Evolutionary conservation across 2,113 vertebrate genomes (phyloP).

Genomic region (Bos javanicus): DNA sequence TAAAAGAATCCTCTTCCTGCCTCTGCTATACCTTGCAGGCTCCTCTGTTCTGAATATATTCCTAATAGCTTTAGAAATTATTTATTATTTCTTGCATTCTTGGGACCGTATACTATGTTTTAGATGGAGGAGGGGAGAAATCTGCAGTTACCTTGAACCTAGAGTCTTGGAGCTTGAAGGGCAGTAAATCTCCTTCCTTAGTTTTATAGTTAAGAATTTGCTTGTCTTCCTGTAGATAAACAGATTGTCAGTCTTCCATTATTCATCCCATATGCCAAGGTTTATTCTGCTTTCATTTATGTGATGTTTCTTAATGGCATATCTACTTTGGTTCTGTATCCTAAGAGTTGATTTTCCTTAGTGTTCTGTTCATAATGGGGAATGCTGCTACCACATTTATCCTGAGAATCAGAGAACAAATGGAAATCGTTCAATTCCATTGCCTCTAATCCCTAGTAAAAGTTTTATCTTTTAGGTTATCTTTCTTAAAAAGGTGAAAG

Average conservation of each 20-base stretch:
- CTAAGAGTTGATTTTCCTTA: not conserved
- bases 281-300: constrained; percentile 31
- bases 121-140: constrained; percentile 9
- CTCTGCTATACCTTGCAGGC: constrained; percentile 48
- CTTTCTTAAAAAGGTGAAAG: not conserved
- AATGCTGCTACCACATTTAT: not conserved
- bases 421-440: not conserved
- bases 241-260: constrained; percentile 44
- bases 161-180: constrained; percentile 69
- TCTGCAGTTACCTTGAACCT: constrained; percentile 61
- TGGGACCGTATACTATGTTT: constrained; percentile 61
- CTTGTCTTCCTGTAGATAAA: constrained; percentile 63
- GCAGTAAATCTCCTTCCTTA: constrained; percentile 64
- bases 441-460: not conserved
- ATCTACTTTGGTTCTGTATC: constrained; percentile 7
- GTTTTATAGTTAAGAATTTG: not conserved
- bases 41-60: constrained; percentile 57
- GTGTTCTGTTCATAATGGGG: not conserved
- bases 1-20: constrained; percentile 58
- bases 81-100: constrained; percentile 69
- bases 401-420: not conserved
- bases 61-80: constrained; percentile 74
- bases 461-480: not conserved
- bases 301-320: not conserved
- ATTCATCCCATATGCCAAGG: not conserved